Evolutionary conservation across 2,797 vertebrate genomes (phyloP), one percentile per base, ranked within the genome.

Genomic region (Tenualosa thibaudeaui): DNA sequence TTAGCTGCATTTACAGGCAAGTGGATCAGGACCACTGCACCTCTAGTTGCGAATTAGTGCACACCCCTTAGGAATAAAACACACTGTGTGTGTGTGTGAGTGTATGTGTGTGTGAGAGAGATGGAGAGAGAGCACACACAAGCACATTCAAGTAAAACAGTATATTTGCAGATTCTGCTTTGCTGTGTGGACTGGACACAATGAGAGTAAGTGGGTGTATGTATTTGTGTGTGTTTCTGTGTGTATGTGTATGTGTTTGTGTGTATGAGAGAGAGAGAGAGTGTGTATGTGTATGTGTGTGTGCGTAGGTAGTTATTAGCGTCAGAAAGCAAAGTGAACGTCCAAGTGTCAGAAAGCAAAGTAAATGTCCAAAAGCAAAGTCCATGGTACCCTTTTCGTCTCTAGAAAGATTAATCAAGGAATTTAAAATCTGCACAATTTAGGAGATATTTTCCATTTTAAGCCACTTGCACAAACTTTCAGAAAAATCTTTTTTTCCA

Each of bases 1-100:
- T 88, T 88, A 85, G 82, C 85, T 86, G 83, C 89, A 92, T 91
- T 92, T 93, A 22, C 71, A 91, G 89, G 86, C 89, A 81, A 84
- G 37, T 19, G 83, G 85, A 84, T 87, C 17, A 5, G 81, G 89
- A 7, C 56, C n/a, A 83, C 81, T 81, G 49, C 22, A 54, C 75
- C 60, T 83, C 37, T 82, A 85, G 40, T 78, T 43, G 71, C 71
- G 17, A 22, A 37, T 78, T 75, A 75, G 68, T 78, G 71, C 15
- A 78, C 71, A 46, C 71, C 71, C 17, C 17, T 46, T 78, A 43
- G 40, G 40, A 78, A 78, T 9, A 9, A 22, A 8, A 78, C 17
- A 78, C 40, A 9, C 15, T 49, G 46, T 49, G 46, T 49, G 46
- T 49, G 46, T 49, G 1, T 49, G 46, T 49, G 46, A 3, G 46